Base-by-base conservation (phyloP, 2,113 vertebrate species). In the Neodontobutis hainanensis region DNA sequence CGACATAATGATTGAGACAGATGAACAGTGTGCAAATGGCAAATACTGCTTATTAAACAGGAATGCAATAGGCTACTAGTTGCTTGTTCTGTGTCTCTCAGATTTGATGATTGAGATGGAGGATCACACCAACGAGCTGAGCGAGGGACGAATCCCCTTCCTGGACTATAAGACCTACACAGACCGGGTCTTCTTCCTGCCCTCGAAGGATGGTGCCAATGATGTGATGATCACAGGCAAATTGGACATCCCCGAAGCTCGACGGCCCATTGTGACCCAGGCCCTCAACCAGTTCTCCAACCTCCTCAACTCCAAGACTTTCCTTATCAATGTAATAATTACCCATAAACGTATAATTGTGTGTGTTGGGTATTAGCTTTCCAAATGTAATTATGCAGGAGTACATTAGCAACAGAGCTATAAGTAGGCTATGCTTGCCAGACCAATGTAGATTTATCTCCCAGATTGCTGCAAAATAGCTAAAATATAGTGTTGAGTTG, bases 101-200 rank as follows among this genome's bases (percentile, higher is more conserved):
- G 97, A 99, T 88, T 91, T 99, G 59, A 98, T 99, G 97, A 99
- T 98, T 43, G 97, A 99, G 87, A 99, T 99, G 97, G 97, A 98
- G 68, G 97, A 99, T 85, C 97, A 98, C 79, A 97, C 95, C 47
- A 98, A 92, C 5, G 96, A 98, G 1, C 86, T 96, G 73, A 97
- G 93, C 1, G 97, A 99, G 88, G 95, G 94, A 1, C 92, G 96
- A 42, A 99, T 96, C 77, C 97, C 97, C 0, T 95, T 98, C 70
- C 81, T 97, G 72, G 96, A 98, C 88, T 99, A 98, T 82, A 98
- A 98, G 91, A 98, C 94, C 3, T 99, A 99, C 90, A 97, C 96
- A 0, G 95, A 99, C 83, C 92, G 97, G 1, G 95, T 98, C 84
- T 99, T 99, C 89, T 98, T 99, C 92, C 87, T 98, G 90, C 95